Base-by-base conservation (phyloP, 2,888 invertebrate genomes). In the Drosophila colorata region DNA sequence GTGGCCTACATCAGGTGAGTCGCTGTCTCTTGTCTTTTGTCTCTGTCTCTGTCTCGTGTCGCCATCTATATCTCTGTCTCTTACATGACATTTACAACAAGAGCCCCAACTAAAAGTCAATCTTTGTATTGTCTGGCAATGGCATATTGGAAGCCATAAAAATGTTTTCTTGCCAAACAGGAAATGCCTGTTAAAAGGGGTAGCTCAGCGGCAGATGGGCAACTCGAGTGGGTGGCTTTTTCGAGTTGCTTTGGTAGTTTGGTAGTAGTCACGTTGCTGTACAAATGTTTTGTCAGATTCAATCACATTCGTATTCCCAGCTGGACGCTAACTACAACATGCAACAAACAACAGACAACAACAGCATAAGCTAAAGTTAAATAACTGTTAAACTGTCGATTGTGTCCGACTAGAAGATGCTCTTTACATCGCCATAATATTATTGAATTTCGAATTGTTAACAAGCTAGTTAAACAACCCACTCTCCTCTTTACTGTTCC, bases 1-100 rank as follows among this genome's bases (percentile, higher is more conserved):
- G 94, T 96, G 92, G 94, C 95, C 90, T 96, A 96, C 93, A 94
- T 96, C 92, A 96, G 96, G 96, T 96, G 91, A 93, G 93, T 92
- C 25, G 38, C 37, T 58, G 31, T 25, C 48, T 20, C 33, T 44
- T 23, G 33, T 11, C 20, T 43, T 31, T 31, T 23, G n/a, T 91
- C 4, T 57, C 46, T 51, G 93, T 92, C 20, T 28, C 48, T 40
- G 13, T 20, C 48, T 25, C 14, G 31, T 8, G 16, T 38, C 38
- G 5, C 13, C 16, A 11, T 91, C 14, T 8, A 31, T 13, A 33
- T 46, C 20, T 60, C n/a, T 58, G 37, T 60, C 28, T 18, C 47
- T 58, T 35, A 33, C 58, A 77, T 82, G 87, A 83, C 80, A 85
- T 85, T 86, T 81, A 86, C 83, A 70, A 52, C 83, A 53, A 58